These are phyloP conservation scores for Symphodus melops DNA, from an alignment of 2,113 vertebrate genomes.

Conservation along the genomic window DNA sequence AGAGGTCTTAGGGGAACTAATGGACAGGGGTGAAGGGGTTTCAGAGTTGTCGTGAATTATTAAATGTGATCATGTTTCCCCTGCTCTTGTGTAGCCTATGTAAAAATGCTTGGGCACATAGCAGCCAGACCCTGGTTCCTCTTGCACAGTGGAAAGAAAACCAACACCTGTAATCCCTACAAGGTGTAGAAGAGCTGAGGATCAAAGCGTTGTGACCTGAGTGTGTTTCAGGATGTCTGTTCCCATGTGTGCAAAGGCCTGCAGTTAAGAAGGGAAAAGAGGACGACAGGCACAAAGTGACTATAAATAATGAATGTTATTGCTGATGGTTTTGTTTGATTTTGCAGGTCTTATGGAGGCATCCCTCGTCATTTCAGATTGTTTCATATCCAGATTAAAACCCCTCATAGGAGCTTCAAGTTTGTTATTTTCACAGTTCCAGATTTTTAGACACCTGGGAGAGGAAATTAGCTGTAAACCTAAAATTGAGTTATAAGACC, in stretches of 20 bases:
- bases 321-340: too few species aligned
- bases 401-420: too few species aligned
- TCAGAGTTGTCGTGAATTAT: conserved; percentile 80
- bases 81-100: conserved; percentile 22
- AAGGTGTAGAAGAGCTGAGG: conserved; percentile 52
- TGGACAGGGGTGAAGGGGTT: conserved; percentile 73
- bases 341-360: too few species aligned
- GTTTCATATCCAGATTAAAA: too few species aligned
- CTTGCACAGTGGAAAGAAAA: conserved; percentile 84
- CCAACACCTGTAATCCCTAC: conserved; percentile 80
- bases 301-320: background rate
- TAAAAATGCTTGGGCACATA: conserved; percentile 47
- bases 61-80: conserved; percentile 78
- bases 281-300: too few species aligned
- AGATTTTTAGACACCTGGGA: too few species aligned
- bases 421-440: too few species aligned
- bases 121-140: conserved; percentile 56
- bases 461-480: too few species aligned
- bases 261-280: background rate
- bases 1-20: conserved; percentile 77
- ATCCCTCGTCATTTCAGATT: too few species aligned
- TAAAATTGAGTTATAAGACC: too few species aligned
- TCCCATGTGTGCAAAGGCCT: conserved; percentile 36
- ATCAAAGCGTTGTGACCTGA: conserved; percentile 13
- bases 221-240: conserved; percentile 44